Percentiles rank a stretch among this genome's conserved stretches.
Evolutionary conservation across 2,797 vertebrate genomes (phyloP).

Genomic region (Myiothlypis coronata): DNA sequence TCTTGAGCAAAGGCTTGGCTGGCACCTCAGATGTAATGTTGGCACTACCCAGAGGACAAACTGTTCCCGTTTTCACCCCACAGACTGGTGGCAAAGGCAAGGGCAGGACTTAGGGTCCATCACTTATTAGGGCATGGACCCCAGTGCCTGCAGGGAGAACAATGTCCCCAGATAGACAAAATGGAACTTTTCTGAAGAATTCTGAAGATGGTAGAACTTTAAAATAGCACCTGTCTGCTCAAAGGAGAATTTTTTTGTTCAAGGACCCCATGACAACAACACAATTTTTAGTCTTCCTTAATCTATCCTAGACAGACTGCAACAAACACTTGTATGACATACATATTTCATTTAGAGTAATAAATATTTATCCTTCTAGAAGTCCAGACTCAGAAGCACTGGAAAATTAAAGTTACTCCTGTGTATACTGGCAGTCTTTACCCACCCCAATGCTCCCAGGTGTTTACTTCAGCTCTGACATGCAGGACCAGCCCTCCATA

Average conservation of each 20-base stretch:
- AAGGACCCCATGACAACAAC: background rate
- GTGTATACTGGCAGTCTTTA: background rate
- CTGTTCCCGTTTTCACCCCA: background rate
- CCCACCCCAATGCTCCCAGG: background rate
- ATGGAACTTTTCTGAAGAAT: background rate
- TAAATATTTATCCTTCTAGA: slow-evolving; percentile 24
- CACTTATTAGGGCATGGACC: background rate
- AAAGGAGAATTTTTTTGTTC: background rate
- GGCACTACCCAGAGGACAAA: background rate
- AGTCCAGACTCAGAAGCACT: background rate
- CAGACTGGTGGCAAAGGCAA: background rate
- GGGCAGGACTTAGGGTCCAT: background rate
- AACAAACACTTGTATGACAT: background rate
- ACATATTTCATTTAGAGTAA: background rate
- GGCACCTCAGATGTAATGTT: background rate
- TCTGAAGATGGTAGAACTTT: background rate
- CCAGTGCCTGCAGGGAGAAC: background rate
- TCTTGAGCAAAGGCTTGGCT: background rate
- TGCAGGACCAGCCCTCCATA: background rate
- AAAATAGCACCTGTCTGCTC: background rate
- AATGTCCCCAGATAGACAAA: background rate
- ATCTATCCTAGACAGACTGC: background rate
- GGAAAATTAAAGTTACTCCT: background rate
- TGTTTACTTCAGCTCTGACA: slow-evolving; percentile 15
- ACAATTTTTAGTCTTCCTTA: background rate